Percentiles rank a stretch among this genome's conserved stretches.
Evolutionary conservation across 2,797 vertebrate species (phyloP).

Genomic region (Columba guinea): DNA sequence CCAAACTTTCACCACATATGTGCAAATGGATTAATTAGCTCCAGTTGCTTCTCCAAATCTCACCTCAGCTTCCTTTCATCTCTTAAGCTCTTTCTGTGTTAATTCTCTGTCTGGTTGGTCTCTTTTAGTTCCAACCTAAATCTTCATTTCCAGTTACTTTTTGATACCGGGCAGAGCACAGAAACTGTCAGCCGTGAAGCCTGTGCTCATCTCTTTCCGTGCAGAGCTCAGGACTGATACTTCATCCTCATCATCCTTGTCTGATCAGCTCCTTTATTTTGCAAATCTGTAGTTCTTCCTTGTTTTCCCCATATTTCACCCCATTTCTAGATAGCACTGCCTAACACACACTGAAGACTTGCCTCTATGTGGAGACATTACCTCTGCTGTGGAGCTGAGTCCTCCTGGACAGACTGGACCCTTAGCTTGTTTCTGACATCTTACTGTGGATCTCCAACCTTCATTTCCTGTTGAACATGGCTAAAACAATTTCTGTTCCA

Average conservation of each 20-base stretch:
- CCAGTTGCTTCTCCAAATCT: neutral
- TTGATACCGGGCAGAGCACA: neutral
- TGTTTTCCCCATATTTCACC: neutral
- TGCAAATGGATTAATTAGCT: neutral
- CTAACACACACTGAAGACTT: neutral
- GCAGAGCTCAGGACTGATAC: neutral
- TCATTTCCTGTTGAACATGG: neutral
- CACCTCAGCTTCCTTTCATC: neutral
- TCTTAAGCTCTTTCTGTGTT: neutral
- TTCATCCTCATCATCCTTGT: neutral
- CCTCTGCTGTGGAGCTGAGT: neutral
- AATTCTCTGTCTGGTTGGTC: neutral
- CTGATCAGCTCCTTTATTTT: neutral
- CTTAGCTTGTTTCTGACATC: neutral
- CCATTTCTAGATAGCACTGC: neutral
- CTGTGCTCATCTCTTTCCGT: neutral
- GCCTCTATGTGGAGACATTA: neutral
- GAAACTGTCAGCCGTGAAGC: neutral
- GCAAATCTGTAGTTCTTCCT: neutral
- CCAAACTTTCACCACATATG: neutral
- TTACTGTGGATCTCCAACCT: neutral
- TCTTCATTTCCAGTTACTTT: neutral
- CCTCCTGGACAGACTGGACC: neutral
- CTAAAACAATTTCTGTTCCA: neutral
- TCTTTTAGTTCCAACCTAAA: neutral